phyloP scores from a whole-genome alignment of 2,113 vertebrate species.

The Cebus imitator region DNA sequence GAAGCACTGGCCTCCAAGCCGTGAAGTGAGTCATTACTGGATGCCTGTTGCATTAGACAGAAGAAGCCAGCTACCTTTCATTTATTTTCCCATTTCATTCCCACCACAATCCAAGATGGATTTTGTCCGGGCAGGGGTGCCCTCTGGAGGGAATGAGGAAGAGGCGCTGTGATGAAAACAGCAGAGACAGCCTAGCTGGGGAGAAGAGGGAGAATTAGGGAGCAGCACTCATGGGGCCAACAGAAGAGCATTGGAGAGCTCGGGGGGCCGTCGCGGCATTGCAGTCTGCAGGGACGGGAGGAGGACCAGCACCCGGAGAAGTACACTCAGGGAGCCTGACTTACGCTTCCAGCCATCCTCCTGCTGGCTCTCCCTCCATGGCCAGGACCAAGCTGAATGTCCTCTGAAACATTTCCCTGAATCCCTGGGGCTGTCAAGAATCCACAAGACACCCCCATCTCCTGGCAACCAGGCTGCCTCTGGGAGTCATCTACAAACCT shows the following conservation, averaged over 20 bases:
- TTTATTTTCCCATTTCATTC: accelerated
- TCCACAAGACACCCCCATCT: neutral
- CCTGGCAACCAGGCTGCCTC: neutral
- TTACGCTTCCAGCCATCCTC: accelerated
- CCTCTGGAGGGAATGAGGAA: neutral
- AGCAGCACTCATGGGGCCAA: accelerated
- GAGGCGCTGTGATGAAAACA: neutral
- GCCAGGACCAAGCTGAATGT: neutral
- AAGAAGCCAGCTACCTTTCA: neutral
- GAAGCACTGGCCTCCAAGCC: neutral
- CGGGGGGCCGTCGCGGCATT: accelerated
- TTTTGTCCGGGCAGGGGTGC: neutral
- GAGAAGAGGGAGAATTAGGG: neutral
- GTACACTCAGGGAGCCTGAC: neutral
- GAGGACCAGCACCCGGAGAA: too few relatives aligned
- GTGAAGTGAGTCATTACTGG: accelerated
- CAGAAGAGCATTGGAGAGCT: accelerated
- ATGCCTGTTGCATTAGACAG: accelerated
- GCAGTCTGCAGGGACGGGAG: neutral
- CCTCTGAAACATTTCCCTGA: neutral
- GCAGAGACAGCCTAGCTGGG: neutral
- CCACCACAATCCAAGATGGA: accelerated
- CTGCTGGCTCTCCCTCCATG: neutral
- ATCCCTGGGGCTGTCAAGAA: neutral
- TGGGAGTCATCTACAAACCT: neutral